These are phyloP conservation scores for Corythoichthys intestinalis DNA, from an alignment of 2,113 vertebrate species.

Conservation along the genomic window DNA sequence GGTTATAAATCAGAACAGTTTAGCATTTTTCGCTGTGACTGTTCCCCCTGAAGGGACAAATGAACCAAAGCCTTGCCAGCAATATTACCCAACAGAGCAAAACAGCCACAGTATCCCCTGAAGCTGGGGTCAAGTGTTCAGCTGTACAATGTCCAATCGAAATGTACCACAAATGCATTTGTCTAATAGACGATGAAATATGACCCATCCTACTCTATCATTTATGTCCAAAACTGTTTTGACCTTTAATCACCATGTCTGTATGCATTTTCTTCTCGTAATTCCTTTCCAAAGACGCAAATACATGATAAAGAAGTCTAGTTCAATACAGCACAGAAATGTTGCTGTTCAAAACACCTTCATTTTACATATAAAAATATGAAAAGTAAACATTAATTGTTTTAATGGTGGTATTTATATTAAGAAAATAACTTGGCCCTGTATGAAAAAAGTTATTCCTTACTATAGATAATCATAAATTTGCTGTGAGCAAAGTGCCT, in stretches of 20 bases:
- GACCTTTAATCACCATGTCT: background rate
- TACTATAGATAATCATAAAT: no score
- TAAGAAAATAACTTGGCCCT: no score
- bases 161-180: background rate
- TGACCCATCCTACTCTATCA: background rate
- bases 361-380: background rate
- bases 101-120: background rate
- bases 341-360: background rate
- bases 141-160: conserved; percentile 1
- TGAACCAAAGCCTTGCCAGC: conserved; percentile 2
- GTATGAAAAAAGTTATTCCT: no score
- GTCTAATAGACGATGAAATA: background rate
- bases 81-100: background rate
- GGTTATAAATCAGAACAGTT: conserved; percentile 9
- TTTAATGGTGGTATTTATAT: no score
- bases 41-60: background rate
- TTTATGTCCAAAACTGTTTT: background rate
- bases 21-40: background rate
- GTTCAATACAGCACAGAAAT: background rate
- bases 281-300: background rate
- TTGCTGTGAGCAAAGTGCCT: no score
- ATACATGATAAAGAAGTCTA: background rate
- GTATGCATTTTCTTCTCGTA: background rate
- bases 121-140: background rate
- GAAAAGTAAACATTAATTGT: no score